phyloP scores from a whole-genome alignment of 2,797 vertebrate genomes.

The Erithacus rubecula region DNA sequence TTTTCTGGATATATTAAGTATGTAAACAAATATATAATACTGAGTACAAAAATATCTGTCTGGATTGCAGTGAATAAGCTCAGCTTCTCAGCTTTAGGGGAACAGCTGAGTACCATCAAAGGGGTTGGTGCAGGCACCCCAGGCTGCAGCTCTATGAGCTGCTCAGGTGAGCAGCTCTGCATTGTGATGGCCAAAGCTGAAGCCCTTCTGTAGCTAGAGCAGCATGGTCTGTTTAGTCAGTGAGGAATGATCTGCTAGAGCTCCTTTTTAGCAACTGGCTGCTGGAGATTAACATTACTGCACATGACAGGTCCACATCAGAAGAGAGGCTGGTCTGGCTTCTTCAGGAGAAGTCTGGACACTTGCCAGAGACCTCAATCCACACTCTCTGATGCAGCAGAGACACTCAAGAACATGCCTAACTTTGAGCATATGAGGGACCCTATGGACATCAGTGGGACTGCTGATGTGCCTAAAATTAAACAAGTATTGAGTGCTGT shows the following conservation, averaged over 20 bases:
- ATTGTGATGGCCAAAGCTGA: neutral
- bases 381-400: neutral
- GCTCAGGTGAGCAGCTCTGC: neutral
- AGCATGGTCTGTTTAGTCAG: neutral
- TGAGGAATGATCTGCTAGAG: neutral
- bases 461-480: conserved; percentile 32
- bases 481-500: neutral
- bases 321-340: neutral
- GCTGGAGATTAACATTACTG: neutral
- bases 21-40: neutral
- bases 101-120: neutral
- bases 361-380: neutral
- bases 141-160: neutral
- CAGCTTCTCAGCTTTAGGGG: neutral
- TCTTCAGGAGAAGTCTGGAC: neutral
- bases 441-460: neutral
- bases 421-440: conserved; percentile 9
- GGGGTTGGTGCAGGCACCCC: neutral
- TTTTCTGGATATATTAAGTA: neutral
- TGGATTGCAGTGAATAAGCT: neutral
- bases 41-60: neutral
- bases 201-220: neutral
- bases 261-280: neutral
- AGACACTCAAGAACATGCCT: neutral
- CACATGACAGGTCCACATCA: neutral